Evolutionary conservation across 2,888 invertebrate genomes (phyloP).

Genomic region (Spialia ferax): DNA sequence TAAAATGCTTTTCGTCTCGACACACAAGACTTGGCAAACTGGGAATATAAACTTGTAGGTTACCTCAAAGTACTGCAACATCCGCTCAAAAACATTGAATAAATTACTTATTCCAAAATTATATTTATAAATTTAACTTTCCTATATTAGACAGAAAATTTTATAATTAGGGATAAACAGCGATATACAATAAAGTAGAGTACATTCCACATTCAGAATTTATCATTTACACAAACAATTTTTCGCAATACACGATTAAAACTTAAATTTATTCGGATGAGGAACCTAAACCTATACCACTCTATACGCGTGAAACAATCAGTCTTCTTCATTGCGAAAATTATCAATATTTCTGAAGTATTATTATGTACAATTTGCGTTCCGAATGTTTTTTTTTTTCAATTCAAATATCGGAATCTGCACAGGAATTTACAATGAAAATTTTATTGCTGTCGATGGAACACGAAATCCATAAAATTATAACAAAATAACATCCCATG

Average conservation of each 20-base stretch:
- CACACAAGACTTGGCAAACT: slow-evolving; percentile 3
- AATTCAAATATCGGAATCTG: slow-evolving; percentile 44
- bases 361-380: slow-evolving; percentile 37
- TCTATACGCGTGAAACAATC: slow-evolving; percentile 80
- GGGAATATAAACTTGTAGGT: neutral
- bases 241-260: slow-evolving; percentile 63
- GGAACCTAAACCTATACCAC: slow-evolving; percentile 77
- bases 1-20: neutral
- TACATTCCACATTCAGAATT: slow-evolving; percentile 49
- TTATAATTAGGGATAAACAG: slow-evolving; percentile 6
- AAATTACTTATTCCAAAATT: slow-evolving; percentile 20
- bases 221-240: slow-evolving; percentile 55
- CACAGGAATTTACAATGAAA: slow-evolving; percentile 51
- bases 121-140: slow-evolving; percentile 13
- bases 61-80: neutral
- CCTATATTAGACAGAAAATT: slow-evolving; percentile 11
- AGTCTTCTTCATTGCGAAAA: slow-evolving; percentile 85
- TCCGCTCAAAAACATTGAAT: neutral
- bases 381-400: slow-evolving; percentile 20
- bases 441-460: slow-evolving; percentile 47
- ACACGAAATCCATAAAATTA: slow-evolving; percentile 26
- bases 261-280: slow-evolving; percentile 75
- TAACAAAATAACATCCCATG: too few relatives aligned
- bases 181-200: slow-evolving; percentile 25
- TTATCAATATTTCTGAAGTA: slow-evolving; percentile 72